Conservation (phyloP, 2,113 vertebrate genomes). For the Dasyornis broadbenti region DNA sequence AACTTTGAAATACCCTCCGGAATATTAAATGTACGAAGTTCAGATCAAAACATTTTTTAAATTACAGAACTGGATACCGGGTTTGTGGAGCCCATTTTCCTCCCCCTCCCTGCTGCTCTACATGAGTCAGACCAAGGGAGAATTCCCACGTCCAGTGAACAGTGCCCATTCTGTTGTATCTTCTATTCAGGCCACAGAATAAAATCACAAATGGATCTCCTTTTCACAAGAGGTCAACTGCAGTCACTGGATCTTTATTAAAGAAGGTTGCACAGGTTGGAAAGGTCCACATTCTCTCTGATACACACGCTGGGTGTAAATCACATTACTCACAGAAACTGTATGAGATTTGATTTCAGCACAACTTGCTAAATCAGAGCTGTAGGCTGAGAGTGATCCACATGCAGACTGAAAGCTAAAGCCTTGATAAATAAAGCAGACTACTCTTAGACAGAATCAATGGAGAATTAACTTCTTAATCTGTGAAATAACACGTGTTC, state of each 20-base stretch:
- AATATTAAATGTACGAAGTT: constrained; percentile 7
- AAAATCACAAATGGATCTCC: not conserved
- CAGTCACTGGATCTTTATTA: not conserved
- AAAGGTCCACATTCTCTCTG: not conserved
- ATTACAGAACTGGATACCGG: not conserved
- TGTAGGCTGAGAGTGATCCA: not conserved
- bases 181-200: not conserved
- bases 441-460: not conserved
- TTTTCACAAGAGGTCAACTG: constrained; percentile 1
- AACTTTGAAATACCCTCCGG: not conserved
- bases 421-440: not conserved
- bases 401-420: not conserved
- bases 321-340: not conserved
- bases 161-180: constrained; percentile 12
- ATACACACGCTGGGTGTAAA: rapidly evolving
- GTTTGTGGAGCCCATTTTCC: not conserved
- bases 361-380: not conserved
- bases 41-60: not conserved
- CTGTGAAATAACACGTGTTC: not conserved
- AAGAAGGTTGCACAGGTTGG: not conserved
- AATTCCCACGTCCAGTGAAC: constrained; percentile 11
- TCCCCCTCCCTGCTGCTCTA: not conserved
- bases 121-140: not conserved
- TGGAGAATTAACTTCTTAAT: not conserved
- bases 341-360: not conserved